Base-by-base conservation (phyloP, 2,113 vertebrate species). In the Prinia subflava region DNA sequence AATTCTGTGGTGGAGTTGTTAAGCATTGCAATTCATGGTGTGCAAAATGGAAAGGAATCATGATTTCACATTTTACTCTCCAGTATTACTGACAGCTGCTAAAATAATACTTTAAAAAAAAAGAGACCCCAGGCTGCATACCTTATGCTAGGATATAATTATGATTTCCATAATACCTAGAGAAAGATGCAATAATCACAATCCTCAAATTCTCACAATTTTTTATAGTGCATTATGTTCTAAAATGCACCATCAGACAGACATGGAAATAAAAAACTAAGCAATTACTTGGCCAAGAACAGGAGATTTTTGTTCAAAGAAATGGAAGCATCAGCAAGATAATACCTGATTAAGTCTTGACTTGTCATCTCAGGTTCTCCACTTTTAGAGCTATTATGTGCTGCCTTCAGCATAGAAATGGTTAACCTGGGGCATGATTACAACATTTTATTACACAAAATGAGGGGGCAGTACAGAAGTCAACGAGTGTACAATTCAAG, bases 321-420 rank as follows among this genome's bases (percentile, higher is more conserved):
- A 81, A 77, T 33, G 10, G 74, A 87, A 20, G 23, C 22, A 95
- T 93, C 52, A 59, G 67, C 10, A 37, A 86, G 42, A 94, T 97
- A 97, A 97, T 96, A 76, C 57, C 39, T 60, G 55, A 74, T 87
- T 96, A 96, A 94, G 46, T 73, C 44, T 96, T 95, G 92, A 85
- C 90, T 91, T 12, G 6, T 63, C 71, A 90, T 94, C 71, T 96
- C 86, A 95, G 83, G 13, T 95, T 94, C 56, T 46, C 23, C 76
- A 41, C 63, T 93, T 15, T 79, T 87, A 77, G 69, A 94, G 59
- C 49, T 90, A 11, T 96, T 96, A 80, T 94, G 42, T 96, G 93
- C 81, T 97, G 96, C 95, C 71, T 97, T 97, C 92, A 97, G 87
- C 92, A 90, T 28, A 59, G 30, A 68, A 81, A 63, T 37, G 28